Conservation (phyloP, 1,140 invertebrate genomes). For the Belonocnema kinseyi region DNA sequence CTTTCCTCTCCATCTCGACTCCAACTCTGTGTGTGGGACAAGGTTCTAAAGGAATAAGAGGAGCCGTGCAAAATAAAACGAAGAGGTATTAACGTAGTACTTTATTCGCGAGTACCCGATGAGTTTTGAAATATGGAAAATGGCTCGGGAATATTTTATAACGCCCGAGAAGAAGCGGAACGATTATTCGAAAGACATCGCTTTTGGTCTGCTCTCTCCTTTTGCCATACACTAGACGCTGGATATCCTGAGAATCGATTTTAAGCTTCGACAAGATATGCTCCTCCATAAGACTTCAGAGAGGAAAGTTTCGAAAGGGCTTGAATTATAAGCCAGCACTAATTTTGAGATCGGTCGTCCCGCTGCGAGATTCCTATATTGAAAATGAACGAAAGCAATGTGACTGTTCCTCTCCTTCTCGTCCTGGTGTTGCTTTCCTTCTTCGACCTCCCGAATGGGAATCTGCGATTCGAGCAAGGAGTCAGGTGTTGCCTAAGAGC, state of each 20-base stretch:
- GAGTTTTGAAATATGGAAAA: conserved; percentile 68
- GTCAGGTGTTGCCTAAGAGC: conserved; percentile 60
- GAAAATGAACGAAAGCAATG: conserved; percentile 57
- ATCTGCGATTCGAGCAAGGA: conserved; percentile 40
- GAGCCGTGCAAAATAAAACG: conserved; percentile 41
- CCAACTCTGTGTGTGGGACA: conserved; percentile 43
- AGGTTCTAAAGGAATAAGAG: conserved; percentile 35
- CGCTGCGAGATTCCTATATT: conserved; percentile 59
- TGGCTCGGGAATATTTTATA: conserved; percentile 45
- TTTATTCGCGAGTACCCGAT: conserved; percentile 63
- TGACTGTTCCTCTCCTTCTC: conserved; percentile 33
- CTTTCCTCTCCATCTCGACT: conserved; percentile 52
- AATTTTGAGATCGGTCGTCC: conserved; percentile 49
- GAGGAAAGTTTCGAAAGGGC: conserved; percentile 31
- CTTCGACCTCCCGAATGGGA: conserved; percentile 47
- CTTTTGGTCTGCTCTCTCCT: conserved; percentile 43
- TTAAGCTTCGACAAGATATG: conserved; percentile 36
- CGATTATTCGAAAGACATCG: conserved; percentile 33
- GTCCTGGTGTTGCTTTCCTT: background rate
- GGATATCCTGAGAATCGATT: conserved; percentile 21
- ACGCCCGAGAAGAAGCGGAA: conserved; percentile 27
- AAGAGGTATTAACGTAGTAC: conserved; percentile 68
- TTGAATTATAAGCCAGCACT: conserved; percentile 52
- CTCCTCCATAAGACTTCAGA: conserved; percentile 4
- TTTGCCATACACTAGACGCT: conserved; percentile 18